Evolutionary conservation across 2,797 vertebrate genomes (phyloP).

Genomic region (Distichodus sexfasciatus): DNA sequence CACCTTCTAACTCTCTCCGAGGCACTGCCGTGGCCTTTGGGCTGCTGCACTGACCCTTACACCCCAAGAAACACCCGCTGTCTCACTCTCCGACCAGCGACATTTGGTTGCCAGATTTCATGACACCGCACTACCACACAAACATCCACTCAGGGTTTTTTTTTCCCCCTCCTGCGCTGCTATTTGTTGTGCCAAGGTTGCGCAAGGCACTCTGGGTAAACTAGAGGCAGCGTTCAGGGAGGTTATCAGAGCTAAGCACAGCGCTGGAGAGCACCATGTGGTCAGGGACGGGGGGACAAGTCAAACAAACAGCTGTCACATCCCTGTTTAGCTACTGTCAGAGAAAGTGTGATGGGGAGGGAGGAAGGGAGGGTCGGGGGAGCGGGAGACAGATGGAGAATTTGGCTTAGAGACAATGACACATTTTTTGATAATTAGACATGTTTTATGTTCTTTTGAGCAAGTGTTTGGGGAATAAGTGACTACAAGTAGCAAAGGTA

Average conservation of each 20-base stretch:
- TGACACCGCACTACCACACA: too few relatives aligned
- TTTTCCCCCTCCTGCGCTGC: not conserved
- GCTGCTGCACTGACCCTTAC: constrained; percentile 61
- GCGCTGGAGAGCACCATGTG: not conserved
- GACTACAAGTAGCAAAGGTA: too few relatives aligned
- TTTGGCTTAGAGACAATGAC: too few relatives aligned
- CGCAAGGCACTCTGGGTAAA: constrained; percentile 29
- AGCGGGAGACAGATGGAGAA: not conserved
- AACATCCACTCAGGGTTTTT: too few relatives aligned
- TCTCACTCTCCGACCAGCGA: constrained; percentile 55
- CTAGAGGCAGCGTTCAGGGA: not conserved
- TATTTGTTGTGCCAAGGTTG: constrained; percentile 35
- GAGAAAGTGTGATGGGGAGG: not conserved
- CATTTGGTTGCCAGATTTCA: constrained; percentile 76
- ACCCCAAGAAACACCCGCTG: constrained; percentile 49
- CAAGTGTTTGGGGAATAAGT: too few relatives aligned
- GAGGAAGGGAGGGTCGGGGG: not conserved
- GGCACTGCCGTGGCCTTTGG: constrained; percentile 50
- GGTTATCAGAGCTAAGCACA: constrained; percentile 5
- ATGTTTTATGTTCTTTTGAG: too few relatives aligned
- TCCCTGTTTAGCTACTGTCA: constrained; percentile 4
- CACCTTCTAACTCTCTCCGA: constrained; percentile 2
- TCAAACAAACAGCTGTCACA: constrained; percentile 37
- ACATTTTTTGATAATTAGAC: not conserved
- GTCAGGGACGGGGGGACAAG: constrained; percentile 3